Base-by-base conservation (phyloP, 1,140 invertebrate species). In the Hyles vespertilio region DNA sequence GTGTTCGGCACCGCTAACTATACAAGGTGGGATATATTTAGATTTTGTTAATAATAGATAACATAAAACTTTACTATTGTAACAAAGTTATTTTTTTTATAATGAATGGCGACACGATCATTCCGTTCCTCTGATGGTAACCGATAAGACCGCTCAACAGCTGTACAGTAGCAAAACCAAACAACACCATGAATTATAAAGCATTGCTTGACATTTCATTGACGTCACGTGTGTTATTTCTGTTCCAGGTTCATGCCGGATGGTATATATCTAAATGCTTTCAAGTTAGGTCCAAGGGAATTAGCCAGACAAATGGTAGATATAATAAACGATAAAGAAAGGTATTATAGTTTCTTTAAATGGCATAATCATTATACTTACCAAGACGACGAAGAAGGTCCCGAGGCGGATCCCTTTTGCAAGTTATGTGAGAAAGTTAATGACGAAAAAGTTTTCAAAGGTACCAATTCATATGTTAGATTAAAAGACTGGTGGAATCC, bases 1-100 rank as follows among this genome's bases (percentile, higher is more conserved):
- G 91, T 92, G 33, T 91, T 81, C 55, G 90, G 90, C 7, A 86
- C 74, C 44, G 87, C 79, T 9, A 74, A 87, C 59, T 87, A 87
- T 63, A 72, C 77, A 40, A 70, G 79, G 79, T 75, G 62, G 60
- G 48, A 54, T 5, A 40, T 8, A 40, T 8, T 5, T 40, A 5
- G 22, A 22, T 22, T 22, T 22, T 22, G 22, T n/a, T n/a, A n/a
- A n/a, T 22, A 22, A 22, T 22, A 1, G 2, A 22, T 22, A 22
- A 22, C 22, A 22, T 22, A 22, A 22, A 22, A 22, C 22, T 0
- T 22, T 22, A 22, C 2, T 22, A 22, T 22, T 22, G 22, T 22
- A 22, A 22, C 22, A 22, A 22, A 22, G 1, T 0, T 22, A 1
- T 22, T 22, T 22, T 22, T 22, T 22, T 22, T 22, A 0, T 22